Percentiles rank a stretch among this genome's conserved stretches.
phyloP scores from a whole-genome alignment of 2,113 vertebrate genomes.

The Bubo blakistoni region DNA sequence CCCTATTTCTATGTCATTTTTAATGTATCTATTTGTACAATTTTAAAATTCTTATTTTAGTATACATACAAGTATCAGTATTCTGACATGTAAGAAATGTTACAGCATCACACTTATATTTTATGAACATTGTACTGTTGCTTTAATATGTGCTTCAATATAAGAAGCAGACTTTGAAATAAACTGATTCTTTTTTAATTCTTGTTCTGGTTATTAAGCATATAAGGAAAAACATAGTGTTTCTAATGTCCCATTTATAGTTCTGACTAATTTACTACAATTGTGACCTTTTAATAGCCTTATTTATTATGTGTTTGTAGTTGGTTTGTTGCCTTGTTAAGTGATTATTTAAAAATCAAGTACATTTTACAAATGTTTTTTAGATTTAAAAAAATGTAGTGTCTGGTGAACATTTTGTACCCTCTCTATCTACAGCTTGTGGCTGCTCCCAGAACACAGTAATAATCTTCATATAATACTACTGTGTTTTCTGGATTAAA shows the following conservation, averaged over 20 bases:
- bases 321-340: constrained; percentile 69
- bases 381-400: constrained; percentile 64
- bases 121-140: constrained; percentile 99
- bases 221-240: constrained; percentile 61
- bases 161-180: constrained; percentile 99
- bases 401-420: constrained; percentile 69
- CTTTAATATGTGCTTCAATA: constrained; percentile 99
- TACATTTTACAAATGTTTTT: constrained; percentile 67
- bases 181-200: constrained; percentile 88
- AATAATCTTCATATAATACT: background rate
- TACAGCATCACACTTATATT: constrained; percentile 99
- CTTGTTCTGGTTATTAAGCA: constrained; percentile 79
- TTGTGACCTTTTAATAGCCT: constrained; percentile 72
- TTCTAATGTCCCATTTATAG: constrained; percentile 73
- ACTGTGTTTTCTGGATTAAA: constrained; percentile 46
- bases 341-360: constrained; percentile 74
- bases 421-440: constrained; percentile 49
- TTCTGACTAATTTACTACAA: constrained; percentile 71
- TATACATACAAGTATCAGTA: constrained; percentile 99
- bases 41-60: constrained; percentile 99
- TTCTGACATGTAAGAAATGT: constrained; percentile 98
- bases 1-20: constrained; percentile 99
- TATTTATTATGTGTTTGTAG: constrained; percentile 74
- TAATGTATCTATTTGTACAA: constrained; percentile 99
- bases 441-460: constrained; percentile 49